Evolutionary conservation across 2,797 vertebrate genomes (phyloP).

Genomic region (Anolis apletophallus): DNA sequence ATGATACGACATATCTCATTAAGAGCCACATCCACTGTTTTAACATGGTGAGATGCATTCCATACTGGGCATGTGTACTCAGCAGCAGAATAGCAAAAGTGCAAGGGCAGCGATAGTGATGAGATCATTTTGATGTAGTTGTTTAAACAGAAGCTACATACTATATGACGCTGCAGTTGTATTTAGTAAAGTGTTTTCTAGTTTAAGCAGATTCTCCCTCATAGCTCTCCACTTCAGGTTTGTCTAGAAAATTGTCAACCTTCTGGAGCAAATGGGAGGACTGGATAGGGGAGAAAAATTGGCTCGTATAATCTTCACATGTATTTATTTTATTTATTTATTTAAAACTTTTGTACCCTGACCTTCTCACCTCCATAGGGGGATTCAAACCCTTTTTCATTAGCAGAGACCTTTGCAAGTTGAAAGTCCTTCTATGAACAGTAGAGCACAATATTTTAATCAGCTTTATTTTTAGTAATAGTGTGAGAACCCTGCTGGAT

Average conservation of each 20-base stretch:
- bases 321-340: too few relatives aligned
- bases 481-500: not conserved
- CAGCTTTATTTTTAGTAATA: not conserved
- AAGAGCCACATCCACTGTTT: too few relatives aligned
- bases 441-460: not conserved
- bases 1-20: too few relatives aligned
- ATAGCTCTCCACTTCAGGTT: not conserved
- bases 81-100: too few relatives aligned
- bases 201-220: not conserved
- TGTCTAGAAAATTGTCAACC: not conserved
- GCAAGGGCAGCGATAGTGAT: too few relatives aligned
- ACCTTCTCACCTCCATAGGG: too few relatives aligned
- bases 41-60: too few relatives aligned
- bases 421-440: not conserved
- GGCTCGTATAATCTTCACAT: not conserved
- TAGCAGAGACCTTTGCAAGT: not conserved
- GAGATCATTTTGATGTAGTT: not conserved
- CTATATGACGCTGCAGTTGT: not conserved
- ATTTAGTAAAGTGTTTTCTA: not conserved
- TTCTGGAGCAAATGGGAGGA: not conserved
- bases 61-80: too few relatives aligned
- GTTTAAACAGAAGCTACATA: not conserved
- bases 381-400: not conserved
- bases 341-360: too few relatives aligned
- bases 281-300: not conserved